Base-by-base conservation (phyloP, 2,888 invertebrate species). In the Nowickia ferox region DNA sequence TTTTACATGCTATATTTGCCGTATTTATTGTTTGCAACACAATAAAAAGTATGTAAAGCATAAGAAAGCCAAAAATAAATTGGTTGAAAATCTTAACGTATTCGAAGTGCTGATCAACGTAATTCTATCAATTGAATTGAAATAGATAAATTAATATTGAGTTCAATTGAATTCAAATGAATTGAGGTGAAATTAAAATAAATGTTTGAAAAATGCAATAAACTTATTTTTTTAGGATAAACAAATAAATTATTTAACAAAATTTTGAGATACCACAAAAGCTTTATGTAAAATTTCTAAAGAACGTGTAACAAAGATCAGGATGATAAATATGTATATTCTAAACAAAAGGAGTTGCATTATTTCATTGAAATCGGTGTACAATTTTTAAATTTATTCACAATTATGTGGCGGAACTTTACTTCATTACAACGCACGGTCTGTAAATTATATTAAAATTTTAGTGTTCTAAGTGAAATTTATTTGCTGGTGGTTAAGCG, bases 1-100 rank as follows among this genome's bases (percentile, higher is more conserved):
- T 86, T 71, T 80, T 83, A 80, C 72, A 80, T 68, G 86, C 75
- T 55, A 40, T 83, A 61, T 71, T 83, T 71, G 22, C 65, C 57
- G 51, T 46, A 63, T 80, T 74, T 75, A 71, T 61, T 77, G 59
- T 78, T 6, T 63, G 59, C 9, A 65, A 59, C 13, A 65, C 44
- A 75, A 75, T 68, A 75, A 59, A 30, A 55, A 40, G 19, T 46
- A 42, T 44, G 15, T 46, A 38, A n/a, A 17, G 42, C 9, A 75
- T 0, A 65, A 76, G 17, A 66, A 63, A n/a, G 11, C 10, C 9
- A 40, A 42, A 53, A 77, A 68, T 6, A 74, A 83, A 80, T 72
- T 80, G 17, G 13, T 30, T n/a, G 46, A 48, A 84, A 55, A 51
- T 71, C 59, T 74, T 75, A 57, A 51, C 17, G 51, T 63, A 75